These are phyloP conservation scores for Pasiphila rectangulata DNA, from an alignment of 2,888 invertebrate species.

Conservation along the genomic window DNA sequence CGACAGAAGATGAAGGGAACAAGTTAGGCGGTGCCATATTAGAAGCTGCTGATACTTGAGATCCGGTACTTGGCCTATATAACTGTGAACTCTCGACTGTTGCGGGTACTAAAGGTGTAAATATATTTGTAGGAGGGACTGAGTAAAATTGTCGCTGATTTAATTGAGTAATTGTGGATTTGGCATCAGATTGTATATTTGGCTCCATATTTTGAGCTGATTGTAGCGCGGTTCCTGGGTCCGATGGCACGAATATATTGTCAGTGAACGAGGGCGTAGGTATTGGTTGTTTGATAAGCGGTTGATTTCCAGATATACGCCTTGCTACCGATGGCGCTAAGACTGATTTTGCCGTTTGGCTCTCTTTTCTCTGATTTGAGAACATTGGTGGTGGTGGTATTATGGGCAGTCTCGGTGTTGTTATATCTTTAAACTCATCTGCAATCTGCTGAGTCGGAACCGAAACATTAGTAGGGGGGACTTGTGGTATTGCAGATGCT, in stretches of 20 bases:
- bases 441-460: not conserved
- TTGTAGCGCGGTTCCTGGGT: slow-evolving; percentile 23
- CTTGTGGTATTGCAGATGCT: not conserved
- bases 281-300: slow-evolving; percentile 50
- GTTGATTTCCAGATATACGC: slow-evolving; percentile 59
- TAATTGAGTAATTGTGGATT: not conserved
- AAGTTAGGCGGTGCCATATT: not conserved
- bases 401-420: slow-evolving; percentile 35
- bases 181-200: not conserved
- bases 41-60: not conserved
- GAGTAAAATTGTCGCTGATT: slow-evolving; percentile 7
- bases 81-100: too few relatives aligned
- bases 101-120: not conserved
- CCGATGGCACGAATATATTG: slow-evolving; percentile 58
- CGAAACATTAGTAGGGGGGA: too few relatives aligned
- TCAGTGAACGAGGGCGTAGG: slow-evolving; percentile 37
- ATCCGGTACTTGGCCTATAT: not conserved
- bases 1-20: not conserved
- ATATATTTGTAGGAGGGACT: not conserved
- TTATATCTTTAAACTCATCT: slow-evolving; percentile 12
- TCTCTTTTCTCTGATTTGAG: slow-evolving; percentile 47
- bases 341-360: slow-evolving; percentile 49
- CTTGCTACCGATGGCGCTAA: slow-evolving; percentile 72
- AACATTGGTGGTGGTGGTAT: slow-evolving; percentile 74
- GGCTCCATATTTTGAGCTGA: not conserved